Evolutionary conservation across 2,113 vertebrate genomes (phyloP).

Genomic region (Gymnorhina tibicen): DNA sequence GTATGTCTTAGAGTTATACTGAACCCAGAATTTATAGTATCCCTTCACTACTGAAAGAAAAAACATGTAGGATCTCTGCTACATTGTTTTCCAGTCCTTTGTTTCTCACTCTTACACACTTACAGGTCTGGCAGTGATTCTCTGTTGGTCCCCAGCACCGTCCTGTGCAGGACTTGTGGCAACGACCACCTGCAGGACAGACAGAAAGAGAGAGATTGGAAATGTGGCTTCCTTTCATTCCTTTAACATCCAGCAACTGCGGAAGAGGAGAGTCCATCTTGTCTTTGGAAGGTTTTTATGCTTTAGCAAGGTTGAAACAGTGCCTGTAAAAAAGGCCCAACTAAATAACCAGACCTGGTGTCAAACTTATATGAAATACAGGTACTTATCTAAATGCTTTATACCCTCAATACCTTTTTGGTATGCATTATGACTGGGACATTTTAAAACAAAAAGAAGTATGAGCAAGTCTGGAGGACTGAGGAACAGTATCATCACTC

Average conservation of each 20-base stretch:
- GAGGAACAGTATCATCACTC: neutral
- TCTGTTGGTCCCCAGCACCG: constrained; percentile 94
- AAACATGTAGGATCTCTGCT: neutral
- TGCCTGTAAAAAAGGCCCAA: neutral
- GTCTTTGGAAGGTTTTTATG: neutral
- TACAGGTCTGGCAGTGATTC: constrained; percentile 92
- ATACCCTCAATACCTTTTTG: neutral
- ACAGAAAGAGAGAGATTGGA: neutral
- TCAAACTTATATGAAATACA: neutral
- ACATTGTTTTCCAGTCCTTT: neutral
- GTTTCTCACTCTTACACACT: constrained; percentile 63
- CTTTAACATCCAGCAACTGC: neutral
- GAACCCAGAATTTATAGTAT: neutral
- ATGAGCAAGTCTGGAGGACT: neutral
- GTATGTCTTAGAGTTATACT: neutral
- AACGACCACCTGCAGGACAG: constrained; percentile 82
- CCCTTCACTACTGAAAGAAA: neutral
- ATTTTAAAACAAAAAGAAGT: neutral
- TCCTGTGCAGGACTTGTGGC: constrained; percentile 92
- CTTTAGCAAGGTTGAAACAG: neutral
- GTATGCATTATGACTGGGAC: neutral
- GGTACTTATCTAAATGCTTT: neutral
- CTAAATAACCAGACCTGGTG: neutral
- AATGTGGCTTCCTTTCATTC: neutral
- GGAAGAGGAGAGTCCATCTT: neutral